Conservation (phyloP, 2,888 invertebrate genomes). For the Pollenia labialis region DNA sequence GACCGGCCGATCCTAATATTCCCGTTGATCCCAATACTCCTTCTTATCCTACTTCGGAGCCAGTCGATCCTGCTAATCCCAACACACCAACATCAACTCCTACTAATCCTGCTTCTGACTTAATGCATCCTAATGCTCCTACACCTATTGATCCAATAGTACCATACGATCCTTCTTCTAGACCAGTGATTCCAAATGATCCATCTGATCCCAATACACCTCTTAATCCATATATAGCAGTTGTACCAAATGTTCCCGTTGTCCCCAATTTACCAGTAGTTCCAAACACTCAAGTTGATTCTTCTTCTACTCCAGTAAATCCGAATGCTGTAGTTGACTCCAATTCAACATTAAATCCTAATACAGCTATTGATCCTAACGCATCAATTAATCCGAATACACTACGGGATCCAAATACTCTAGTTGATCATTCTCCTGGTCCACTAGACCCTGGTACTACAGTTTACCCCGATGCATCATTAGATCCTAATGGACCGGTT, state of each 20-base stretch:
- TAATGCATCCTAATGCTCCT: slow-evolving; percentile 35
- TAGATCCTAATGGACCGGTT: slow-evolving; percentile 57
- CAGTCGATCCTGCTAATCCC: background rate
- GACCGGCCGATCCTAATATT: slow-evolving; percentile 1
- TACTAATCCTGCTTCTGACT: no score
- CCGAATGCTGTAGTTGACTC: slow-evolving; percentile 51
- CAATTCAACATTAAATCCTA: slow-evolving; percentile 51
- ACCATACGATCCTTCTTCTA: background rate
- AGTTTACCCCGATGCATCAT: slow-evolving; percentile 57
- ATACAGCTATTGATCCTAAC: slow-evolving; percentile 39
- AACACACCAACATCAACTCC: no score
- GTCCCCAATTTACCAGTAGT: slow-evolving; percentile 41
- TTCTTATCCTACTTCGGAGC: no score
- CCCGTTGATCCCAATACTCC: slow-evolving; percentile 32
- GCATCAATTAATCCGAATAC: slow-evolving; percentile 49
- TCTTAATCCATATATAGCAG: slow-evolving; percentile 47
- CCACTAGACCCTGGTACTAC: slow-evolving; percentile 48
- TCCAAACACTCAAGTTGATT: background rate
- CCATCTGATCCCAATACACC: slow-evolving; percentile 63
- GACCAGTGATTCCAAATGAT: slow-evolving; percentile 59
- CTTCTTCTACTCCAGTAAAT: slow-evolving; percentile 30
- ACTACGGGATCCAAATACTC: slow-evolving; percentile 68
- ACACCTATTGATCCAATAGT: slow-evolving; percentile 49
- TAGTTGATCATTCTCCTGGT: slow-evolving; percentile 45
- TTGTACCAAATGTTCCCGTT: slow-evolving; percentile 44